Evolutionary conservation across 2,113 vertebrate species (phyloP), one percentile per base, ranked within the genome.

Genomic region (Casuarius casuarius): DNA sequence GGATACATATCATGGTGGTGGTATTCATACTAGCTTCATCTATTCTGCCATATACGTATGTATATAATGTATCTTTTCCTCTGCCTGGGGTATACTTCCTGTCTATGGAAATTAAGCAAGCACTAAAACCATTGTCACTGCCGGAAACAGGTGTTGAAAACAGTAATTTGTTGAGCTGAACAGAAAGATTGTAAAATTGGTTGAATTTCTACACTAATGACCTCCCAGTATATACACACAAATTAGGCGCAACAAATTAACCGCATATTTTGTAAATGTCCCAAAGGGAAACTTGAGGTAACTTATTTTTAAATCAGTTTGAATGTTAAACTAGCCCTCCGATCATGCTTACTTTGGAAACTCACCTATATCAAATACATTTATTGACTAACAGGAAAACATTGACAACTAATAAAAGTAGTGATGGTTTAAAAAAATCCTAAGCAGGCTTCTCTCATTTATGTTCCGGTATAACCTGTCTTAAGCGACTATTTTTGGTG

Each of bases 321-420:
- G 67, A 94, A 91, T 94, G 46, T 89, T 88, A 83, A 89, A 85
- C 74, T 79, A 89, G 87, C 81, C 91, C 92, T 92, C 81, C 91
- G 71, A 87, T 89, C 35, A 74, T 67, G 87, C 89, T 94, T 91
- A 49, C 71, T 93, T 92, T 94, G 89, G 94, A 96, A 95, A 73
- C 52, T 81, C 71, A 62, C 58, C 70, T 81, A 38, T 94, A 91
- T 89, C 84, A 89, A 90, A 84, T 91, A 62, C 62, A 74, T 91
- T 95, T 96, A 91, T 67, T 92, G 92, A 82, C 86, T 82, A 94
- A 73, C 73, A 95, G 76, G 80, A 94, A 96, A 96, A 89, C 59
- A 92, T 1, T 92, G 87, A 83, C 89, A 77, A 96, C 91, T 87
- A 91, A 82, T 89, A 95, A 92, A 96, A 95, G 65, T 71, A 84